Percentiles rank a stretch among this genome's conserved stretches.
Evolutionary conservation across 1,140 invertebrate species (phyloP).

Genomic region (Ridgeia piscesae): DNA sequence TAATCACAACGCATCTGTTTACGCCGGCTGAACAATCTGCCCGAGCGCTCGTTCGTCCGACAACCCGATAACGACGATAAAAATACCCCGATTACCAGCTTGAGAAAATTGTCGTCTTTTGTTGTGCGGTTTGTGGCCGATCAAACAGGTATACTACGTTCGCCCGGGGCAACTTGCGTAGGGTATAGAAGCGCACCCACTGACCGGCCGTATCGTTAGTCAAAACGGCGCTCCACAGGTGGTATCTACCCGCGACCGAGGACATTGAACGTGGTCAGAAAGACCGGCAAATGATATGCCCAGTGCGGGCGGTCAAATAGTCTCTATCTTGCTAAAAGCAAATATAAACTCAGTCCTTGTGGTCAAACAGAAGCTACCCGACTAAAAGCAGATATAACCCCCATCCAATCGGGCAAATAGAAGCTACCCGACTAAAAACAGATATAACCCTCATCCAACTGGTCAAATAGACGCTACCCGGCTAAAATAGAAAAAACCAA

Average conservation of each 20-base stretch:
- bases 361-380: background rate
- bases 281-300: background rate
- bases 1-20: background rate
- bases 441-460: too few relatives aligned
- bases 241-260: background rate
- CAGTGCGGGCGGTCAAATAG: background rate
- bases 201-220: background rate
- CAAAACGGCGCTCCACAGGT: background rate
- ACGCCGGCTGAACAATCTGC: background rate
- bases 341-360: too few relatives aligned
- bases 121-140: background rate
- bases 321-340: background rate
- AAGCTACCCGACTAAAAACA: background rate
- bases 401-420: background rate
- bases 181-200: background rate
- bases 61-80: conserved; percentile 4
- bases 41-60: background rate
- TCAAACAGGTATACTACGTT: background rate
- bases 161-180: background rate
- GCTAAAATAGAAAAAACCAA: too few relatives aligned
- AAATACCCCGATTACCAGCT: background rate
- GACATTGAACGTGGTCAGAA: background rate
- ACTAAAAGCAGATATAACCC: background rate
- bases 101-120: background rate
- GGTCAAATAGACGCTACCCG: background rate